phyloP scores from a whole-genome alignment of 2,888 invertebrate genomes.

The Melinaea menophilus region DNA sequence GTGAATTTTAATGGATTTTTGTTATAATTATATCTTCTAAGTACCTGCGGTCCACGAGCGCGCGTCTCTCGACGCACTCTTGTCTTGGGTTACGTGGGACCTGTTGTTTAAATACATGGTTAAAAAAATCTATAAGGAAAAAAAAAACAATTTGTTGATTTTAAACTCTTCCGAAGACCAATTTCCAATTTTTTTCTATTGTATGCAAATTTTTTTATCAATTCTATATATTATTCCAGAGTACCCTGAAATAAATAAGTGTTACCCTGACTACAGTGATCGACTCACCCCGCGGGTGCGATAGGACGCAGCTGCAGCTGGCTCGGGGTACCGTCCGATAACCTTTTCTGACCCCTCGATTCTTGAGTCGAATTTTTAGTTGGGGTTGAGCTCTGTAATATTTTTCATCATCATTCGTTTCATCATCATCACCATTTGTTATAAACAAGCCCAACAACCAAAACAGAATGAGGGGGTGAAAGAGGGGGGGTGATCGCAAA shows the following conservation, averaged over 20 bases:
- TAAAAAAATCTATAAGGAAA: background rate
- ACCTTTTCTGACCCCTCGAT: slow-evolving; percentile 62
- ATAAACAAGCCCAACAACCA: slow-evolving; percentile 10
- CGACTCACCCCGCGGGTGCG: slow-evolving; percentile 70
- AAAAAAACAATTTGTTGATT: background rate
- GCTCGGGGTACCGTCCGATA: slow-evolving; percentile 69
- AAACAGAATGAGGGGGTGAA: slow-evolving; percentile 3
- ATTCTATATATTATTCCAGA: background rate
- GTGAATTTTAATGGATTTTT: slow-evolving; percentile 31
- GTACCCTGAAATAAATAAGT: slow-evolving; percentile 11
- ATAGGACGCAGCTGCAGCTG: slow-evolving; percentile 68
- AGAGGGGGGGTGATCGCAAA: no score
- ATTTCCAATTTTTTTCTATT: background rate
- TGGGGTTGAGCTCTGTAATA: slow-evolving; percentile 57
- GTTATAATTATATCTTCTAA: slow-evolving; percentile 46
- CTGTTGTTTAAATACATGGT: slow-evolving; percentile 55
- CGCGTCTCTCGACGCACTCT: slow-evolving; percentile 59
- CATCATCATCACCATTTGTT: slow-evolving; percentile 2
- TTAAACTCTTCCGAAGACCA: background rate
- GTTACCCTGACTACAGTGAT: background rate
- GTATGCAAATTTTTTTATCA: no score
- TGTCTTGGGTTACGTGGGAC: slow-evolving; percentile 72
- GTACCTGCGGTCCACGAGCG: slow-evolving; percentile 67
- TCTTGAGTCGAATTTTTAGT: slow-evolving; percentile 61
- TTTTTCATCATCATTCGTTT: slow-evolving; percentile 7